Conservation (phyloP, 2,797 vertebrate genomes). For the Euthynnus affinis region DNA sequence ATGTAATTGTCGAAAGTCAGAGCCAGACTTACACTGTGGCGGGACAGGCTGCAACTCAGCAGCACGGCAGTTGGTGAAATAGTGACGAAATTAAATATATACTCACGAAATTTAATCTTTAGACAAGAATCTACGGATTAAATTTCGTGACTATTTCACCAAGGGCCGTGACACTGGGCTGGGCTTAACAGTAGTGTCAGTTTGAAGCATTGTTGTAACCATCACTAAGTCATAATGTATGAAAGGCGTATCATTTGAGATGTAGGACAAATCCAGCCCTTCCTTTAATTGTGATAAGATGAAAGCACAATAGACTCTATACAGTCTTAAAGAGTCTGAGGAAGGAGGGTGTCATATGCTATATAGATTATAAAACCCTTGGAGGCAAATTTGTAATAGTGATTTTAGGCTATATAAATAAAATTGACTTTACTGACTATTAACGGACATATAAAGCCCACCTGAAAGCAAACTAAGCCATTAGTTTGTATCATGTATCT, state of each 20-base stretch:
- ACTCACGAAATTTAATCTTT: too few species aligned
- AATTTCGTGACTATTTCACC: too few species aligned
- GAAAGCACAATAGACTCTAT: not conserved
- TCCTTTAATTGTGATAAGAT: not conserved
- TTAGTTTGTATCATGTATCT: not conserved
- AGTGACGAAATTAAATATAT: too few species aligned
- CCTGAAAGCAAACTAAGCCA: not conserved
- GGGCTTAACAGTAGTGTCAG: not conserved
- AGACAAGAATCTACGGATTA: too few species aligned
- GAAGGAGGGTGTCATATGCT: not conserved
- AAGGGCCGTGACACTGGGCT: too few species aligned
- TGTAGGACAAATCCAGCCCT: not conserved
- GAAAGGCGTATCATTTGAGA: not conserved
- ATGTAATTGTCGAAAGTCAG: conserved; percentile 1
- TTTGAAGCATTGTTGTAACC: not conserved
- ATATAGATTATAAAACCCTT: not conserved
- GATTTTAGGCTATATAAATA: not conserved
- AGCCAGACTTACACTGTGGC: not conserved
- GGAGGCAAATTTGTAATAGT: not conserved
- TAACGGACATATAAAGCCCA: not conserved
- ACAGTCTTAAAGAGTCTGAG: not conserved
- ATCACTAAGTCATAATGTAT: not conserved
- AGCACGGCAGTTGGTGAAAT: too few species aligned
- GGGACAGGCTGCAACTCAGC: too few species aligned
- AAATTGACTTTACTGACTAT: not conserved